Evolutionary conservation across 1,140 invertebrate genomes (phyloP), one percentile per base, ranked within the genome.

Genomic region (Papilio aristodemus): DNA sequence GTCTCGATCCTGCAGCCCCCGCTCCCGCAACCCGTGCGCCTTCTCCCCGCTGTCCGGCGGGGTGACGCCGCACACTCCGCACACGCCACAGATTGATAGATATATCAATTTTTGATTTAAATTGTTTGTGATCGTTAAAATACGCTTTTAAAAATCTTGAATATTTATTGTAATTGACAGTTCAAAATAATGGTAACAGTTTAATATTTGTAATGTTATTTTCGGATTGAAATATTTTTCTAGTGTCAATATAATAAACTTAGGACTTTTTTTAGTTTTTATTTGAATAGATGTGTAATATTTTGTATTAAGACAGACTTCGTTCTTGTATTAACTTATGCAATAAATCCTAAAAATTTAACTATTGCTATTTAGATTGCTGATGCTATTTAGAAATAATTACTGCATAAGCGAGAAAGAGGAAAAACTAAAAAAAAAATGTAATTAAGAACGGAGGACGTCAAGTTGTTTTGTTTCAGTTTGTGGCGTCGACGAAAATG

Each of bases 91-190:
- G 63, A 66, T 66, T 66, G 63, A 66, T 41, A 66, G 25, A 66
- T 66, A 66, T 22, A 66, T 66, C 63, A 50, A 32, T 25, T 50
- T 66, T 62, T 38, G 59, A 62, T 62, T 66, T 66, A 50, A 50
- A 66, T 46, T 66, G 39, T 64, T 41, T 36, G 25, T 62, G 14
- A 37, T 14, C 36, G 7, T 32, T 37, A 14, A 37, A 60, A 60
- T 37, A n/a, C n/a, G 7, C 59, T 13, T 9, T 50, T 8, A 8
- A 17, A 41, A 41, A 32, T 36, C 25, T 54, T 54, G 2, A 54
- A 54, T 43, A 43, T 54, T 54, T 19, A 46, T 6, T 43, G 39
- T 0, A 43, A 14, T 43, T 14, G n/a, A n/a, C n/a, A n/a, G n/a
- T 43, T 38, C 11, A 38, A 38, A 38, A 38, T 38, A 38, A 38